Percentiles rank a stretch among this genome's conserved stretches.
These are phyloP conservation scores for Cinclus mexicanus DNA, from an alignment of 2,113 vertebrate species.

Conservation along the genomic window DNA sequence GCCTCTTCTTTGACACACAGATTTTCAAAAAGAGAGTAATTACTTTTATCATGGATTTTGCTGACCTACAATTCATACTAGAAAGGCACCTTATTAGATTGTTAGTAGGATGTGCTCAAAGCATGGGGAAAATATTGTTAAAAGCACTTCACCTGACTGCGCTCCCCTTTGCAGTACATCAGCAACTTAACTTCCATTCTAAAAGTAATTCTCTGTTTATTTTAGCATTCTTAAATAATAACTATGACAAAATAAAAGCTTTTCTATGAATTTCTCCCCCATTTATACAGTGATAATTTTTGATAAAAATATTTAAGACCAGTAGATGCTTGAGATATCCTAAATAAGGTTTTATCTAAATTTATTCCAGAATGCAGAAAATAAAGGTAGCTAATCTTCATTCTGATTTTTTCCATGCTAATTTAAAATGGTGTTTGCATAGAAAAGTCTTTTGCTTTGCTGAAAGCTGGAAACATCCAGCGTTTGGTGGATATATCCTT, in stretches of 20 bases:
- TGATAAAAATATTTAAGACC: not conserved
- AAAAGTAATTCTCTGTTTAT: not conserved
- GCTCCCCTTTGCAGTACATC: not conserved
- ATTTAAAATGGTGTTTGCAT: not conserved
- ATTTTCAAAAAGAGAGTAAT: constrained; percentile 30
- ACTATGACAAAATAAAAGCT: not conserved
- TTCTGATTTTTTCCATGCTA: not conserved
- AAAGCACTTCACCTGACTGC: not conserved
- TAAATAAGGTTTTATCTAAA: not conserved
- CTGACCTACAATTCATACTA: constrained; percentile 10
- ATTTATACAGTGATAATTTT: not conserved
- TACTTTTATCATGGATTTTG: constrained; percentile 39
- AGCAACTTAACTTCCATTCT: not conserved
- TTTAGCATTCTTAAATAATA: not conserved
- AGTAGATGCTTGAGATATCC: not conserved
- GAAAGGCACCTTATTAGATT: constrained; percentile 2
- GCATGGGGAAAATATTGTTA: not conserved
- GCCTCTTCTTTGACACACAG: not conserved
- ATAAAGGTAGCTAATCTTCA: not conserved
- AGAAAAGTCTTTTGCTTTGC: not conserved
- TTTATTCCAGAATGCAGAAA: not conserved
- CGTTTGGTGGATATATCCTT: not conserved
- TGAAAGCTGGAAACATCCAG: not conserved
- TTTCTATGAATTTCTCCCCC: not conserved
- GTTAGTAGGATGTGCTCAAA: not conserved